Evolutionary conservation across 2,888 invertebrate species (phyloP).

Genomic region (Elysia crispata): DNA sequence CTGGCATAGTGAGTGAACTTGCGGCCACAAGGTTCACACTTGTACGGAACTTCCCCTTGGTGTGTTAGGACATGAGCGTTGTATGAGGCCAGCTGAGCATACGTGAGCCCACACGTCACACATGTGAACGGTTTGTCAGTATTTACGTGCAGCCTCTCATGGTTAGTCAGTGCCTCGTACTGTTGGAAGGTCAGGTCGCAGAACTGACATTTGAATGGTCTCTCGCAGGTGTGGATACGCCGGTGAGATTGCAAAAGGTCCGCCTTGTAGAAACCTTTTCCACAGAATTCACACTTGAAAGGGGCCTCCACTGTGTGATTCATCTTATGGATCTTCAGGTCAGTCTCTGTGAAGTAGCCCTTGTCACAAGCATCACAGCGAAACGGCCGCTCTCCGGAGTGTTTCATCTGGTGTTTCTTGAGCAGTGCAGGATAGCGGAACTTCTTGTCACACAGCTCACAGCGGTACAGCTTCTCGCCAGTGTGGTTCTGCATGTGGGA

Average conservation of each 20-base stretch:
- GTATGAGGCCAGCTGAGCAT: slow-evolving; percentile 52
- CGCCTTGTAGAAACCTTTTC: slow-evolving; percentile 39
- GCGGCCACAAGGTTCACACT: slow-evolving; percentile 42
- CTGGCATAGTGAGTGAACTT: slow-evolving; percentile 42
- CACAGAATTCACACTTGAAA: slow-evolving; percentile 43
- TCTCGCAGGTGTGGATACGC: slow-evolving; percentile 34
- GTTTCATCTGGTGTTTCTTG: slow-evolving; percentile 46
- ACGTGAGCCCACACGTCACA: slow-evolving; percentile 64
- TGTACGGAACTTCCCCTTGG: slow-evolving; percentile 38
- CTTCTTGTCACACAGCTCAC: slow-evolving; percentile 43
- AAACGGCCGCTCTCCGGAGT: slow-evolving; percentile 46
- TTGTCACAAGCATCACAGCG: slow-evolving; percentile 47
- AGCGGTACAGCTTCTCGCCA: slow-evolving; percentile 47
- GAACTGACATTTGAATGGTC: slow-evolving; percentile 38
- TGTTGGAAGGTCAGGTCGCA: slow-evolving; percentile 43
- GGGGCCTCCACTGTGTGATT: slow-evolving; percentile 32
- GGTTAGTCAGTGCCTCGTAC: slow-evolving; percentile 36
- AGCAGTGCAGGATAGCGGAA: slow-evolving; percentile 44
- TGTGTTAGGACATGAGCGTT: slow-evolving; percentile 40
- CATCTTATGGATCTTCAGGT: slow-evolving; percentile 45
- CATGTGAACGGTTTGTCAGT: slow-evolving; percentile 58
- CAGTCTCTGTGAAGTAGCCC: slow-evolving; percentile 44
- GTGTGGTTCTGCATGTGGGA: slow-evolving; percentile 47
- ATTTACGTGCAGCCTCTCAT: slow-evolving; percentile 34
- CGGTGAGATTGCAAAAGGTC: slow-evolving; percentile 34